Evolutionary conservation across 2,113 vertebrate species (phyloP), one percentile per base, ranked within the genome.

Genomic region (Pseudorhombus dupliciocellatus): DNA sequence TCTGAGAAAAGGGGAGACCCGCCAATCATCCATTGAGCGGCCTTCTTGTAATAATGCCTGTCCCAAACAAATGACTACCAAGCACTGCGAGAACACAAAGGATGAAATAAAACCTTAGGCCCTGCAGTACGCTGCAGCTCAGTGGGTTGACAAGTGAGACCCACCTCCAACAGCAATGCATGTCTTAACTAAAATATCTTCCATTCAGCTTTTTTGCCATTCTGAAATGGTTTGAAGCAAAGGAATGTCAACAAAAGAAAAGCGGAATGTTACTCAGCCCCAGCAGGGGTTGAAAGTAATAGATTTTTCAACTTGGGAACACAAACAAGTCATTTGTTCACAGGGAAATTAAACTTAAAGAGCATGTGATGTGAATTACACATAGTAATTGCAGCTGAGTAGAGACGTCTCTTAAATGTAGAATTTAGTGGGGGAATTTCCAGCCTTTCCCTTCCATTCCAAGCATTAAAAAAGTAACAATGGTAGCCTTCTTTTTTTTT

Each of bases 1-100:
- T 46, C 50, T 53, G 42, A 72, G 53, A 60, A 50, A 70, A 71
- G 42, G 21, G 56, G 37, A 56, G 53, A 34, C 7, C 66, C 75
- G 66, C 75, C 69, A 77, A n/a, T 84, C 73, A 73, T 42, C 28
- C 0, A 50, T 59, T 80, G 25, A 84, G n/a, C 24, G 50, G 55
- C 16, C 22, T 65, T 26, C 11, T 51, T 74, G 28, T 20, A 81
- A 76, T 37, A 25, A 30, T 2, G 24, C 10, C 55, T 31, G 22
- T 70, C 40, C 11, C 34, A 52, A 52, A 70, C 37, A 72, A 25
- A 71, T 42, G 14, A 46, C 26, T 30, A 21, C 14, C 7, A 15
- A 57, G 52, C 46, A 3, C 34, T 37, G 11, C 25, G 31, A 12
- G 40, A 56, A 21, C 58, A 68, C 34, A 37, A 37, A 37, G 34